Percentiles rank a stretch among this genome's conserved stretches.
These are phyloP conservation scores for Ctena decussata DNA, from an alignment of 2,888 invertebrate genomes.

Conservation along the genomic window DNA sequence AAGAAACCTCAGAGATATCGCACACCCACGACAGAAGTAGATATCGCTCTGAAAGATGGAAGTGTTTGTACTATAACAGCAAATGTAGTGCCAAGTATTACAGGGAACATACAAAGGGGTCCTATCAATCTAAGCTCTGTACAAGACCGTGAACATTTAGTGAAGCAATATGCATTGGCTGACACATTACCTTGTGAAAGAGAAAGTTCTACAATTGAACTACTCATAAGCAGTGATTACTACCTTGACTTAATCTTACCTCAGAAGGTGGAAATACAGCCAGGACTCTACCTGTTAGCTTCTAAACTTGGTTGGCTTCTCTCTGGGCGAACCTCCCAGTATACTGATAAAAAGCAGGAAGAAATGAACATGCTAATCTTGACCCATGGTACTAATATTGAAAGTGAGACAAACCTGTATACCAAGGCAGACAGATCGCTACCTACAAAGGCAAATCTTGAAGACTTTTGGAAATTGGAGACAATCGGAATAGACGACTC, in stretches of 20 bases:
- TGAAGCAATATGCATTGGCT: background rate
- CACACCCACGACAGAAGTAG: no score
- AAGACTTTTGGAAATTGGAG: constrained; percentile 42
- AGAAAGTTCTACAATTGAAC: background rate
- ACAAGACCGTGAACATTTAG: no score
- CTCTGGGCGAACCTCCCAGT: background rate
- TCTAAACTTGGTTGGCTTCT: constrained; percentile 21
- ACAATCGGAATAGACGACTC: constrained; percentile 18
- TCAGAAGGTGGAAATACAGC: constrained; percentile 7
- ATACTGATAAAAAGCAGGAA: background rate
- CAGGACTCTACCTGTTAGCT: constrained; percentile 7
- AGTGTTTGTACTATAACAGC: no score
- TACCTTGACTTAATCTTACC: constrained; percentile 11
- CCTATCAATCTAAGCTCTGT: no score
- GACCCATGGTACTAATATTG: background rate
- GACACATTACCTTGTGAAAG: background rate
- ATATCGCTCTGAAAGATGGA: no score
- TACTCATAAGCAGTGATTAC: constrained; percentile 12
- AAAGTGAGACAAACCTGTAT: background rate
- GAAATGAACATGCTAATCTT: background rate
- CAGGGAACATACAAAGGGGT: no score
- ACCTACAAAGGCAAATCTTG: constrained; percentile 28
- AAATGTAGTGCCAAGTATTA: no score
- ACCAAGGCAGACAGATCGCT: background rate
- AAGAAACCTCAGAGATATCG: no score